Evolutionary conservation across 2,888 invertebrate species (phyloP), one percentile per base, ranked within the genome.

Genomic region (Ephialtes manifestator): DNA sequence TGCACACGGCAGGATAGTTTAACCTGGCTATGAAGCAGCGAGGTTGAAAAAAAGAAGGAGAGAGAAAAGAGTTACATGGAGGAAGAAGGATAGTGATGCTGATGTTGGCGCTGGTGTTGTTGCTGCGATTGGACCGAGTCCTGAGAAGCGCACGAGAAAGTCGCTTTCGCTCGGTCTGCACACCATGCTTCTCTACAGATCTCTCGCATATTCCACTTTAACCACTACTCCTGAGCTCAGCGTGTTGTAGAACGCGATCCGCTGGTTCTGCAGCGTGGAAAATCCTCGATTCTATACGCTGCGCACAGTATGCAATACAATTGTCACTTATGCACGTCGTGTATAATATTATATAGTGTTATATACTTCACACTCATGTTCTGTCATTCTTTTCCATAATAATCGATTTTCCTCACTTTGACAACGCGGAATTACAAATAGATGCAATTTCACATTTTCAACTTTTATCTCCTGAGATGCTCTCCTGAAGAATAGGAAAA

Each of bases 111-210:
- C 46, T 68, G 65, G 24, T 55, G 28, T 11, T 55, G 58, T 10
- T 65, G 76, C 71, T 60, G 71, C 55, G 65, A 39, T 53, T 43
- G 51, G 65, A 28, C 31, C 53, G 76, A 46, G 68, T 58, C 39
- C 43, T 51, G 72, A 76, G 77, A 65, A 78, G 67, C 60, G 53
- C 63, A 68, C 81, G 84, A 84, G 84, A 84, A 84, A 84, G 84
- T 81, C 74, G 84, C 84, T 84, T 84, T 84, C 84, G 84, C 84
- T 84, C 81, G 74, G 74, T 83, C 79, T 70, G 18, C 43, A n/a
- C 65, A 13, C 39, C 15, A 35, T 31, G 75, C 68, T 48, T 60
- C 80, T 71, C 78, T 75, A 81, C 71, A 82, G 81, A 85, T 81
- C 75, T 78, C 68, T 68, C 68, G 81, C 48, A 79, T 85, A 82